phyloP scores from a whole-genome alignment of 2,797 vertebrate species.

The Peromyscus eremicus region DNA sequence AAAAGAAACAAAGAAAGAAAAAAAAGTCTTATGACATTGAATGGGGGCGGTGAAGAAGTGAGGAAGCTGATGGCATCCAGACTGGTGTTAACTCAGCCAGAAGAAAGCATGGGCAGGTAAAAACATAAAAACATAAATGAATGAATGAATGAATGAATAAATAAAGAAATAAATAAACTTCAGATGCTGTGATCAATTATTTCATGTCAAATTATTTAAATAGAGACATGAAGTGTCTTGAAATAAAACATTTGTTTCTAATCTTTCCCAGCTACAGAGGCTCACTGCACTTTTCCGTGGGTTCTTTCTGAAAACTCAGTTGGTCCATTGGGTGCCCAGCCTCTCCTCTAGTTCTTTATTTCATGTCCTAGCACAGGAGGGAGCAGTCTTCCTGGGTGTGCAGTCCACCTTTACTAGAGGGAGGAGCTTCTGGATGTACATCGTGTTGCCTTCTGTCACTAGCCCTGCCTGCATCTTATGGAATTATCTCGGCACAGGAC shows the following conservation, averaged over 20 bases:
- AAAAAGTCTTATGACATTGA: not conserved
- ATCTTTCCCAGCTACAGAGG: not conserved
- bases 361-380: not conserved
- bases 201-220: constrained; percentile 37
- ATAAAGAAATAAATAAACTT: too few relatives aligned
- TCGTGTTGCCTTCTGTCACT: constrained; percentile 39
- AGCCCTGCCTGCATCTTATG: constrained; percentile 24
- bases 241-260: constrained; percentile 58
- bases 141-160: too few relatives aligned
- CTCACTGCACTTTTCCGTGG: not conserved
- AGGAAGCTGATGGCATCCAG: not conserved
- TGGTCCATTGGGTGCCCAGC: not conserved
- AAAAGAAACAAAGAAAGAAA: too few relatives aligned
- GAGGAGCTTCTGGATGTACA: not conserved
- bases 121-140: not conserved
- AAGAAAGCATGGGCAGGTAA: not conserved
- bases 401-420: constrained; percentile 21
- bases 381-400: constrained; percentile 32
- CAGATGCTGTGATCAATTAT: not conserved
- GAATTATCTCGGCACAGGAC: constrained; percentile 21
- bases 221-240: not conserved
- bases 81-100: not conserved
- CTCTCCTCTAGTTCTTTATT: not conserved
- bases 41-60: not conserved
- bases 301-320: not conserved